Evolutionary conservation across 2,113 vertebrate species (phyloP).

Genomic region (Symphodus melops): DNA sequence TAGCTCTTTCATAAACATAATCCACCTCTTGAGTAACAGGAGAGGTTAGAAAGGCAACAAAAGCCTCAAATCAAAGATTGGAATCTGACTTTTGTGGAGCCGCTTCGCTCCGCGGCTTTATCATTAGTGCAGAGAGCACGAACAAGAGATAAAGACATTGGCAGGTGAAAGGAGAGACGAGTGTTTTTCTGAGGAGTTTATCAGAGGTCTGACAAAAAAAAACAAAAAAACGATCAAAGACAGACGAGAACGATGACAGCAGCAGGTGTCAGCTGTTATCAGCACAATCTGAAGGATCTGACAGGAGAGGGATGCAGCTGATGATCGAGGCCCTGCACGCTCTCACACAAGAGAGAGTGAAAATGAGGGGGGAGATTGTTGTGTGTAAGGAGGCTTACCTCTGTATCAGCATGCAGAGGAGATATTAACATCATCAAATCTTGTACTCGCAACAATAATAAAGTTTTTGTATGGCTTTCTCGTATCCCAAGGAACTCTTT

Average conservation of each 20-base stretch:
- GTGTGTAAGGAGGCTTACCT: not conserved
- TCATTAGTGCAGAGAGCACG: not conserved
- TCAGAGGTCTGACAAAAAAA: constrained; percentile 28
- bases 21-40: constrained; percentile 45
- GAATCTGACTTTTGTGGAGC: constrained; percentile 27
- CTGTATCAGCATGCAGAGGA: too few relatives aligned
- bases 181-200: constrained; percentile 26
- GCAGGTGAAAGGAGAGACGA: constrained; percentile 8
- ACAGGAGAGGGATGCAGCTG: constrained; percentile 23
- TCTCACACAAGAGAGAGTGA: constrained; percentile 9
- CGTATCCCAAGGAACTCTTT: too few relatives aligned
- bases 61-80: constrained; percentile 29
- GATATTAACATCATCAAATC: too few relatives aligned
- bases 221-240: constrained; percentile 49
- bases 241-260: constrained; percentile 28
- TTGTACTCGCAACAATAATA: too few relatives aligned
- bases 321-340: constrained; percentile 11
- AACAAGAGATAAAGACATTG: not conserved
- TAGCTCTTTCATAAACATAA: constrained; percentile 13
- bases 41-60: not conserved
- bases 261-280: constrained; percentile 57
- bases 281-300: constrained; percentile 23
- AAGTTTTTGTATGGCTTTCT: too few relatives aligned
- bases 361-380: not conserved
- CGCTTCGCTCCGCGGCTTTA: not conserved